Evolutionary conservation across 2,797 vertebrate species (phyloP).

Genomic region (Pangasius mekongensis): DNA sequence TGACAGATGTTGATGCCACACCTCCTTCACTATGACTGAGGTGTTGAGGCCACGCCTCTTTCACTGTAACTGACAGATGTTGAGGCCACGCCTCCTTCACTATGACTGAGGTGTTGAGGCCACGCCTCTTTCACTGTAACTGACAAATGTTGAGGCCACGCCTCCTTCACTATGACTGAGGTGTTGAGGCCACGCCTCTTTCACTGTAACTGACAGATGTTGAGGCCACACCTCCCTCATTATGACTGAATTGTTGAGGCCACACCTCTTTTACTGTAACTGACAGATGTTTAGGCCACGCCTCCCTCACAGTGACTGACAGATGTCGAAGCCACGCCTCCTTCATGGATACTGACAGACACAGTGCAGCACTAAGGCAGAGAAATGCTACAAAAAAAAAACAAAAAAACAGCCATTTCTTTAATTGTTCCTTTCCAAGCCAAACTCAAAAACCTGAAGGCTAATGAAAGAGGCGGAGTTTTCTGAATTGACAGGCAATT

Average conservation of each 20-base stretch:
- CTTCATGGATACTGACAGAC: not conserved
- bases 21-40: not conserved
- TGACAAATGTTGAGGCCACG: not conserved
- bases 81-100: not conserved
- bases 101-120: not conserved
- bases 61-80: too few species aligned
- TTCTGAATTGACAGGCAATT: not conserved
- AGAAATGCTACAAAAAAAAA: not conserved
- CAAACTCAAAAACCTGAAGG: not conserved
- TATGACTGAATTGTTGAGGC: not conserved
- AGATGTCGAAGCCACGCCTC: not conserved
- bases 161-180: not conserved
- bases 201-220: too few species aligned
- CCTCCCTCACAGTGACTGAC: not conserved
- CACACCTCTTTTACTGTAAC: not conserved
- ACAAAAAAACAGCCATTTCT: not conserved
- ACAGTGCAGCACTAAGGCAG: not conserved
- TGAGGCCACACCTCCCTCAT: not conserved
- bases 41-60: not conserved
- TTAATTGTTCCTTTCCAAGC: not conserved
- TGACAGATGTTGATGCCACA: too few species aligned
- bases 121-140: not conserved
- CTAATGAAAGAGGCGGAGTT: not conserved
- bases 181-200: not conserved
- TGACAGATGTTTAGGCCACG: not conserved